Evolutionary conservation across 2,113 vertebrate species (phyloP).

Genomic region (Paraplagusia blochii): DNA sequence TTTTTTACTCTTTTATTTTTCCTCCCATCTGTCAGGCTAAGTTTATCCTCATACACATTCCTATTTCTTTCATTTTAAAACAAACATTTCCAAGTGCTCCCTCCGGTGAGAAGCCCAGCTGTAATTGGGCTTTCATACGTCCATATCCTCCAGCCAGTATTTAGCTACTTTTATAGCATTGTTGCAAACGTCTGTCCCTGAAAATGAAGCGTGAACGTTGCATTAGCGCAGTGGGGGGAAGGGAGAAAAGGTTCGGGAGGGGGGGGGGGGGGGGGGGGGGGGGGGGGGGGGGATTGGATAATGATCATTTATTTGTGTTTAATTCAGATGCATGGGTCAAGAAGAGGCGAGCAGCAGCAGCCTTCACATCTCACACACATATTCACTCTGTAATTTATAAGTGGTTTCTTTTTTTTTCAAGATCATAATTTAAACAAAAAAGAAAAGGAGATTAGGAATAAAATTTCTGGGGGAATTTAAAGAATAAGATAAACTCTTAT

Average conservation of each 20-base stretch:
- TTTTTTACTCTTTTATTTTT: constrained; percentile 45
- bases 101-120: constrained; percentile 51
- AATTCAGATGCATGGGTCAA: constrained; percentile 45
- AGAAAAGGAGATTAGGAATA: no score
- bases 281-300: constrained; percentile 43
- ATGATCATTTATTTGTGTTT: constrained; percentile 62
- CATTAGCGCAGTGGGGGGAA: background rate
- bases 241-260: constrained; percentile 8
- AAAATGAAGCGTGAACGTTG: background rate
- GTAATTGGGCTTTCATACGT: constrained; percentile 67
- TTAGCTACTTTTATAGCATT: constrained; percentile 36
- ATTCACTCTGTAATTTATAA: no score
- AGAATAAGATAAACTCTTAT: background rate
- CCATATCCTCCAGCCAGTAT: constrained; percentile 55
- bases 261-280: constrained; percentile 4
- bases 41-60: constrained; percentile 52
- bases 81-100: constrained; percentile 31
- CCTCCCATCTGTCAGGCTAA: constrained; percentile 46
- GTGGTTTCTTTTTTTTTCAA: background rate
- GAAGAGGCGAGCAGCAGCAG: no score
- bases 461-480: no score
- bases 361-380: constrained; percentile 49
- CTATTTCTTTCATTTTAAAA: constrained; percentile 56
- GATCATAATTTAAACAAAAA: constrained; percentile 10
- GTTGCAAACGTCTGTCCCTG: constrained; percentile 31